Percentiles rank a stretch among this genome's conserved stretches.
phyloP scores from a whole-genome alignment of 2,888 invertebrate species.

The Brachypalpus laphriformis region DNA sequence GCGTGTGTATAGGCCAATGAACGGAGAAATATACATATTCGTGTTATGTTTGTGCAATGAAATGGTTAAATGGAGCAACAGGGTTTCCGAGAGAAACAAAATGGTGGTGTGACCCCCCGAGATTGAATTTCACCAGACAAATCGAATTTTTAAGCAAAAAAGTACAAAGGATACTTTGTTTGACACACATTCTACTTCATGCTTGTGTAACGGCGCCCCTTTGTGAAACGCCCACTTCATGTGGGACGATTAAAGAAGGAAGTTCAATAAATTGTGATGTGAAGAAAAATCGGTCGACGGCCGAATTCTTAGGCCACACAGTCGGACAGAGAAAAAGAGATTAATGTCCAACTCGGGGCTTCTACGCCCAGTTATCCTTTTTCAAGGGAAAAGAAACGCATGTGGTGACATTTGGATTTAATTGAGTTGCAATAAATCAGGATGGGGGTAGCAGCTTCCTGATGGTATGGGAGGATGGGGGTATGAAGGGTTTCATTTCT shows the following conservation, averaged over 20 bases:
- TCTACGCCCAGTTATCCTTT: conserved; percentile 22
- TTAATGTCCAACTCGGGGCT: conserved; percentile 54
- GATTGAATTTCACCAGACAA: conserved; percentile 16
- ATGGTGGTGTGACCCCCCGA: background rate
- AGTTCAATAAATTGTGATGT: conserved; percentile 48
- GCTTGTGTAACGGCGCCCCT: background rate
- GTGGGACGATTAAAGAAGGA: conserved; percentile 5
- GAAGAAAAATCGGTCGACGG: conserved; percentile 33
- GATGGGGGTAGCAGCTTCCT: background rate
- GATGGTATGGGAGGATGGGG: background rate
- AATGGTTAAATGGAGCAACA: conserved; percentile 54
- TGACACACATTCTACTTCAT: conserved; percentile 35
- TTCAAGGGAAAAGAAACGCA: conserved; percentile 46
- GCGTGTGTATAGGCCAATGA: conserved; percentile 55
- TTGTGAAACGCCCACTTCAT: conserved; percentile 11
- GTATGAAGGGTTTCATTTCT: background rate
- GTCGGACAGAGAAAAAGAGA: conserved; percentile 28
- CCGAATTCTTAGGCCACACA: conserved; percentile 7
- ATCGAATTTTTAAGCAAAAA: conserved; percentile 40
- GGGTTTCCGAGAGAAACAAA: conserved; percentile 18
- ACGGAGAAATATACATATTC: conserved; percentile 32
- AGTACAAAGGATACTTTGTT: conserved; percentile 22
- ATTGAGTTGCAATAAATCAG: conserved; percentile 74
- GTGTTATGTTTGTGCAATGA: conserved; percentile 26
- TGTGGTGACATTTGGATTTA: conserved; percentile 70